phyloP scores from a whole-genome alignment of 2,888 invertebrate species.

The Altica lythri region DNA sequence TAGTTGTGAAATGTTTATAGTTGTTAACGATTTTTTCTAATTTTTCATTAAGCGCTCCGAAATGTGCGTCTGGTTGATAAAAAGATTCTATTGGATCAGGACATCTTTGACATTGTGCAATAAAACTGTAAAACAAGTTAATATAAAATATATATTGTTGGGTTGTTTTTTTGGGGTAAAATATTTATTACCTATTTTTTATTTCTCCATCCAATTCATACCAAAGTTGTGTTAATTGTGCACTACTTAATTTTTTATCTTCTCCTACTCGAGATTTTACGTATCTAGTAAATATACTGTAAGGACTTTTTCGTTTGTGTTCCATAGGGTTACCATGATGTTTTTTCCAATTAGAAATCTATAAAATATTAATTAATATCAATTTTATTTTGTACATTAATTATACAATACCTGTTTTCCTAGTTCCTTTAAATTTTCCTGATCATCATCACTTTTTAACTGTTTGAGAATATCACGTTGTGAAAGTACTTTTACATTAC shows the following conservation, averaged over 20 bases:
- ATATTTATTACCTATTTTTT: slow-evolving; percentile 58
- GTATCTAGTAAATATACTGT: slow-evolving; percentile 65
- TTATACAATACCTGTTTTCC: slow-evolving; percentile 61
- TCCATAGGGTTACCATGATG: slow-evolving; percentile 59
- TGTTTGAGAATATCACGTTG: slow-evolving; percentile 62
- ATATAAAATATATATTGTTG: slow-evolving; percentile 14
- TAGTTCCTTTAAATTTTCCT: slow-evolving; percentile 61
- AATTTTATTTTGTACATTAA: background rate
- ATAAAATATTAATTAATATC: slow-evolving; percentile 23
- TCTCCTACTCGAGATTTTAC: slow-evolving; percentile 59
- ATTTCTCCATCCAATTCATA: slow-evolving; percentile 64
- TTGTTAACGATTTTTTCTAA: slow-evolving; percentile 70
- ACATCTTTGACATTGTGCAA: slow-evolving; percentile 55
- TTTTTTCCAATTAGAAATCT: slow-evolving; percentile 66
- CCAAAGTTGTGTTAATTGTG: slow-evolving; percentile 71
- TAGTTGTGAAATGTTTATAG: slow-evolving; percentile 57
- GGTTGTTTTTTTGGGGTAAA: background rate
- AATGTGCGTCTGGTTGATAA: slow-evolving; percentile 74
- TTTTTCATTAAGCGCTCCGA: slow-evolving; percentile 85
- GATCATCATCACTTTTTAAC: slow-evolving; percentile 63
- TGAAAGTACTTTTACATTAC: slow-evolving; percentile 73
- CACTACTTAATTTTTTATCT: slow-evolving; percentile 57
- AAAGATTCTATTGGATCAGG: slow-evolving; percentile 77
- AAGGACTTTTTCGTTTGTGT: slow-evolving; percentile 62
- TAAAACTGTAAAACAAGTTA: slow-evolving; percentile 39